Base-by-base conservation (phyloP, 1,140 invertebrate species). In the Trissolcus basalis region DNA sequence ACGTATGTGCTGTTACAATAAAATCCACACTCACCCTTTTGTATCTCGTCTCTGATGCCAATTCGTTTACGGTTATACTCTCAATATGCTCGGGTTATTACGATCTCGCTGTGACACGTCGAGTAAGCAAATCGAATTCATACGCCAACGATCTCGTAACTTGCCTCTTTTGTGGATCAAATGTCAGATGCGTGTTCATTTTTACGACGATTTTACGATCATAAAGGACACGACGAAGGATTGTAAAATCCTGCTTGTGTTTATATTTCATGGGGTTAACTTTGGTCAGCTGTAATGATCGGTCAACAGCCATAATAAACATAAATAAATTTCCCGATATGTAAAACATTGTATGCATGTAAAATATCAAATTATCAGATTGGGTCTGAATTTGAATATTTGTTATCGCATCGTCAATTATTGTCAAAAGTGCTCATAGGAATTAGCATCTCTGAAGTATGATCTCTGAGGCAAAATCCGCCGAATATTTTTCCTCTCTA, bases 171-270 rank as follows among this genome's bases (percentile, higher is more conserved):
- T 63, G 47, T 35, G 65, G 82, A 80, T 81, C 81, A 81, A 83
- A 83, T 79, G 80, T 79, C 80, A 71, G 73, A 49, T 63, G 61
- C 70, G 54, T 70, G 70, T 80, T 69, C 69, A 49, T 73, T 74
- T 82, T 84, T 82, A 84, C 76, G 81, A 83, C 56, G 55, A 50
- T 70, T 82, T 77, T 78, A 81, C 77, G 80, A 80, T 78, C 75
- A 53, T 78, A 70, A 80, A 73, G 55, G 67, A 65, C 64, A 19
- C 43, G 43, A 33, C 49, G 19, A 65, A 64, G 65, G 70, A 74
- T 51, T 73, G 60, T 78, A 72, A 77, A 77, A 72, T 68, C 64
- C 63, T 68, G 43, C 60, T n/a, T 61, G 39, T 39, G 16, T 54
- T 11, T 39, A 39, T 39, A 39, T 39, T 39, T n/a, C n/a, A n/a